These are phyloP conservation scores for Helicoverpa assulta DNA, from an alignment of 2,888 invertebrate genomes.

Conservation along the genomic window DNA sequence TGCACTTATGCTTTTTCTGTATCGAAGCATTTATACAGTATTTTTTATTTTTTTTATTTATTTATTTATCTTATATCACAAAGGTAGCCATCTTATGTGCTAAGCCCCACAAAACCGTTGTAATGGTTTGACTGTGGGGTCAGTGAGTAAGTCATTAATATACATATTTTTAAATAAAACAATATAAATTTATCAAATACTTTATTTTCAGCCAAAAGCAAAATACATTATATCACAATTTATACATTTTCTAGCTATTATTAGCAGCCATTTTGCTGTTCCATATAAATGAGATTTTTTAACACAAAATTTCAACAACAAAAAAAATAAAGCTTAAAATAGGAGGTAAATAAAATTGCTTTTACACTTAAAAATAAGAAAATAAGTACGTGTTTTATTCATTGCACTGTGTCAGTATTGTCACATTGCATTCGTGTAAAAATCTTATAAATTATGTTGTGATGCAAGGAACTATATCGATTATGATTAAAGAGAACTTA, in stretches of 20 bases:
- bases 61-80: too few relatives aligned
- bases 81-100: too few relatives aligned
- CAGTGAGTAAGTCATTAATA: too few relatives aligned
- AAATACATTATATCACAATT: conserved; percentile 68
- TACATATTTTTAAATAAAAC: conserved; percentile 18
- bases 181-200: conserved; percentile 48
- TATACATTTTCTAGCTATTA: conserved; percentile 27
- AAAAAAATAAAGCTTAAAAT: neutral
- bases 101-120: too few relatives aligned
- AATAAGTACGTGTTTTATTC: neutral
- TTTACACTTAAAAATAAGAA: neutral
- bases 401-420: neutral
- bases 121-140: too few relatives aligned
- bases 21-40: too few relatives aligned
- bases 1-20: too few relatives aligned
- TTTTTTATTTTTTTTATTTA: too few relatives aligned
- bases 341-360: neutral
- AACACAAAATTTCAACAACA: neutral
- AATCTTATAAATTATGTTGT: conserved; percentile 6
- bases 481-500: conserved; percentile 14
- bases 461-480: conserved; percentile 42
- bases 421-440: neutral
- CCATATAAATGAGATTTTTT: neutral
- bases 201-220: conserved; percentile 66
- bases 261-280: conserved; percentile 4